Evolutionary conservation across 2,888 invertebrate species (phyloP).

Genomic region (Drosophila mettleri): DNA sequence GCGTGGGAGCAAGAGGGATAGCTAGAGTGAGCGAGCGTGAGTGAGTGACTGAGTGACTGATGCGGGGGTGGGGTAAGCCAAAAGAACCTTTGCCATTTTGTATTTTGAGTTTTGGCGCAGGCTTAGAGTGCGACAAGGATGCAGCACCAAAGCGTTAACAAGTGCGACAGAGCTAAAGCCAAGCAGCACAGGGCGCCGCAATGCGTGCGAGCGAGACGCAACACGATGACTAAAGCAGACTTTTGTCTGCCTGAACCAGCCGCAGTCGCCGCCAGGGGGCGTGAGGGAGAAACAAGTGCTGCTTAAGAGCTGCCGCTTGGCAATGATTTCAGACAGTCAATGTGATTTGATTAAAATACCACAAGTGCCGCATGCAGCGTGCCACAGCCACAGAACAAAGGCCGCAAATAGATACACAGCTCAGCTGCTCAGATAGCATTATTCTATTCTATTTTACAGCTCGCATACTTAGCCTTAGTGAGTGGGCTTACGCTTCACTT

Average conservation of each 20-base stretch:
- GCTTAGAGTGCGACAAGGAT: constrained; percentile 61
- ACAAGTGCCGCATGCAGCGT: constrained; percentile 63
- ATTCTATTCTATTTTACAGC: not conserved
- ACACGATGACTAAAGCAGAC: constrained; percentile 2
- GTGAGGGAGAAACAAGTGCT: not conserved
- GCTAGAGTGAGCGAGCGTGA: not conserved
- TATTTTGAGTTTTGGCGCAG: constrained; percentile 77
- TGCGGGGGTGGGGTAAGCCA: constrained; percentile 6
- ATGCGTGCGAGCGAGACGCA: constrained; percentile 45
- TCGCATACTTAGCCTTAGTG: constrained; percentile 32
- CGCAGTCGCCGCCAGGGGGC: not conserved
- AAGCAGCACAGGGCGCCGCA: constrained; percentile 18
- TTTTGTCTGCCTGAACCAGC: constrained; percentile 1
- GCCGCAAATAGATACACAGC: constrained; percentile 42
- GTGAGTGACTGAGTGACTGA: too few species aligned
- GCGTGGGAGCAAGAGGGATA: constrained; percentile 7
- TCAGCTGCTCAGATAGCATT: constrained; percentile 25
- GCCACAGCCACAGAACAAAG: constrained; percentile 54
- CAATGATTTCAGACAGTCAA: constrained; percentile 54
- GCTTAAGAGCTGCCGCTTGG: constrained; percentile 19
- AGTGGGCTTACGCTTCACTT: constrained; percentile 40
- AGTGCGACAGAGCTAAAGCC: constrained; percentile 49
- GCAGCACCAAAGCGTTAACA: constrained; percentile 5
- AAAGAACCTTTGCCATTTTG: constrained; percentile 74
- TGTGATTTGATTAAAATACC: constrained; percentile 84